Conservation (phyloP, 2,113 vertebrate genomes). For the Amblyornis subalaris region DNA sequence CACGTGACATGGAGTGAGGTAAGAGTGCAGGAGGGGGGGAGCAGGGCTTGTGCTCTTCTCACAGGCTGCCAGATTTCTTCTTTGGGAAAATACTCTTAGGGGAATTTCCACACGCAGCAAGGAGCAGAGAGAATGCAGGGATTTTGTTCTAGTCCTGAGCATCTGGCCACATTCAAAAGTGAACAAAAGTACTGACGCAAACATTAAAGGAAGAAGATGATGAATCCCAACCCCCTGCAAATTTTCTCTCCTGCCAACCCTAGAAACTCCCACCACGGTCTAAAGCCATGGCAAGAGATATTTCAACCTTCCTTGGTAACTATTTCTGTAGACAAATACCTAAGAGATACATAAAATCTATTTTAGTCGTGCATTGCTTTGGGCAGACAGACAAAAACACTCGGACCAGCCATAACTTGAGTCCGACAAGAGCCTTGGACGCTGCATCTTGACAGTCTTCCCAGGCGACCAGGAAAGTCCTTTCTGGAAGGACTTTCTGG, state of each 20-base stretch:
- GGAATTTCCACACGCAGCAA: background rate
- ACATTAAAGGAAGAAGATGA: background rate
- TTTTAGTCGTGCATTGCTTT: background rate
- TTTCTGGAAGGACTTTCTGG: background rate
- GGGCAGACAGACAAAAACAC: background rate
- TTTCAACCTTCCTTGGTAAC: background rate
- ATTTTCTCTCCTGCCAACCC: background rate
- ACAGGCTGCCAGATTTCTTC: background rate
- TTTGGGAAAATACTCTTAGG: background rate
- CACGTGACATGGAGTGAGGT: slow-evolving; percentile 18
- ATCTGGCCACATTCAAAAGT: background rate
- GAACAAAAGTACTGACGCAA: background rate
- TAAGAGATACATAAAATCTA: background rate
- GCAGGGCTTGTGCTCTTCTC: background rate
- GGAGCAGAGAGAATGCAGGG: background rate
- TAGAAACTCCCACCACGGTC: background rate
- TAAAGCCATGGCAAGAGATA: background rate
- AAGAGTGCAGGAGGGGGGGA: background rate
- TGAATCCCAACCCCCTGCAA: background rate
- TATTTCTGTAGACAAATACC: background rate
- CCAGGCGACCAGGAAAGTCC: background rate
- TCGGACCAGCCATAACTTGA: background rate
- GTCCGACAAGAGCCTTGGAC: background rate
- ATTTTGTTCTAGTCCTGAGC: background rate
- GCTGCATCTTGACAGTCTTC: background rate